Conservation (phyloP, 2,888 invertebrate species). For the Laothoe populi region DNA sequence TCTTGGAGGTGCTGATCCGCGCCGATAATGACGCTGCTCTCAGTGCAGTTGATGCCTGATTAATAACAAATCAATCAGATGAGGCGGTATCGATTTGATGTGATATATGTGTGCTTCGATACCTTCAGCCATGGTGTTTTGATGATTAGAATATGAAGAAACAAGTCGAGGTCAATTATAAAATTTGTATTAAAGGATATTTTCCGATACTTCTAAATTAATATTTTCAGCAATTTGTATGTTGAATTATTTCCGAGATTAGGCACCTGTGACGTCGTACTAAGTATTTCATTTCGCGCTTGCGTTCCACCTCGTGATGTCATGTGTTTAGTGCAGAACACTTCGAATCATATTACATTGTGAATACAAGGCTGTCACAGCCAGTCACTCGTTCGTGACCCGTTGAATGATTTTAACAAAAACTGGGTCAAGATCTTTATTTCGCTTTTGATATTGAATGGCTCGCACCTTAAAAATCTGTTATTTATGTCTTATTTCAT, state of each 20-base stretch:
- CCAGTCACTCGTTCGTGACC: conserved; percentile 82
- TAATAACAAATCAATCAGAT: too few species aligned
- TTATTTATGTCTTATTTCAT: conserved; percentile 35
- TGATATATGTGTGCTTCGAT: too few species aligned
- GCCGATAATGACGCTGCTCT: too few species aligned
- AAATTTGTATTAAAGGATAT: too few species aligned
- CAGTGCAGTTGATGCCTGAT: too few species aligned
- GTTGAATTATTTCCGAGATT: conserved; percentile 11
- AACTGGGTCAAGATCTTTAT: conserved; percentile 82
- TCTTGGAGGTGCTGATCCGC: too few species aligned
- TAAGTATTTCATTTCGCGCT: conserved; percentile 23
- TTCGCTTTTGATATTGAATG: conserved; percentile 69
- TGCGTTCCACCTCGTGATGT: conserved; percentile 29
- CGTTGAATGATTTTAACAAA: conserved; percentile 78
- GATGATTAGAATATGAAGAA: too few species aligned
- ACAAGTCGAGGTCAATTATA: too few species aligned
- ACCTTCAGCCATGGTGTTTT: too few species aligned
- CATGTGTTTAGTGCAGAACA: conserved; percentile 59
- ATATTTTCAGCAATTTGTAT: too few species aligned
- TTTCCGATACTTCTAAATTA: too few species aligned
- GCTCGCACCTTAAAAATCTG: conserved; percentile 47
- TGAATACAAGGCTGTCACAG: conserved; percentile 74
- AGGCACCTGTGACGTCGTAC: conserved; percentile 4
- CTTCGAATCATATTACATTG: conserved; percentile 64
- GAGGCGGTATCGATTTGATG: too few species aligned